phyloP scores from a whole-genome alignment of 2,888 invertebrate species.

The Hartigia nigra region DNA sequence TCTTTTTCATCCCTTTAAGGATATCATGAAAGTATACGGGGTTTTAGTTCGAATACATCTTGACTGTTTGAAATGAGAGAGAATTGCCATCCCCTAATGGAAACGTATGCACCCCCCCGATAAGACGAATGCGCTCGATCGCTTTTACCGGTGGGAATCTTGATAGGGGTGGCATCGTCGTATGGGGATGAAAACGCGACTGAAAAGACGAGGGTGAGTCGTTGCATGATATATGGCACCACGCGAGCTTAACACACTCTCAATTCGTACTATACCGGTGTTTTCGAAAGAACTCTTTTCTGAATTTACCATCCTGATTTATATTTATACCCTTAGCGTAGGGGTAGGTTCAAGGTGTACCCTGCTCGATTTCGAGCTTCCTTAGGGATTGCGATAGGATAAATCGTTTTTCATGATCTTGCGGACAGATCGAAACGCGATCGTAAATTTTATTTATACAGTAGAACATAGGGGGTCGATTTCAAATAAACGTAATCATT shows the following conservation, averaged over 20 bases:
- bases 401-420: neutral
- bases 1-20: neutral
- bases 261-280: conserved; percentile 15
- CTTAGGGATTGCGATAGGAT: neutral
- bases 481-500: neutral
- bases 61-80: neutral
- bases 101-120: neutral
- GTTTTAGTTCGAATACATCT: neutral
- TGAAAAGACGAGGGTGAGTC: neutral
- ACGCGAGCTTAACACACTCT: conserved; percentile 17
- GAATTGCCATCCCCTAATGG: neutral
- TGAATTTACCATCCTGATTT: conserved; percentile 3
- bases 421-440: neutral
- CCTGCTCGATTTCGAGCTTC: neutral
- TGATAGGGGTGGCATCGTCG: neutral
- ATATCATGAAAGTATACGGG: neutral
- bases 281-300: neutral
- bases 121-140: neutral
- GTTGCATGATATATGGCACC: conserved; percentile 12
- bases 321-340: neutral
- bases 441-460: neutral
- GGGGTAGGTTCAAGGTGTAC: neutral
- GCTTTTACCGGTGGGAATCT: neutral
- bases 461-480: neutral
- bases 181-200: neutral